Evolutionary conservation across 1,140 invertebrate genomes (phyloP), one percentile per base, ranked within the genome.

Genomic region (Drosophila kohkoa): DNA sequence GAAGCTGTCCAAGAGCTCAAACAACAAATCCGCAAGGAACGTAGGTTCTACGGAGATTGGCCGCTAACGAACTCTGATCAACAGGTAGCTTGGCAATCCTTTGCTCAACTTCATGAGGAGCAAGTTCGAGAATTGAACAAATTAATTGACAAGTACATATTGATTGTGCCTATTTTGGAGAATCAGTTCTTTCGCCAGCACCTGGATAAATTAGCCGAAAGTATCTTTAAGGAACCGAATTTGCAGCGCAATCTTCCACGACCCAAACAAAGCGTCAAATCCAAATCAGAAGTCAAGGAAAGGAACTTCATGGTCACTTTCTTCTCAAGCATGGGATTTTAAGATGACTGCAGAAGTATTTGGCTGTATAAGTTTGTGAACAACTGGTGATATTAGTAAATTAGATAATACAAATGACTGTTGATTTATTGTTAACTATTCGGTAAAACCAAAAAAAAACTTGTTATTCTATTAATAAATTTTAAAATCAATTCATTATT

Each of bases 101-200:
- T 94, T 68, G 78, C 95, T 11, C 45, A 60, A 7, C 92, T 93
- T 49, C 94, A 95, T 68, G 81, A 92, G 73, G 82, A 93, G 11
- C 80, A 93, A 35, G 93, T 95, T 0, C 91, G 94, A 49, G 92
- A 94, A 20, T 94, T 96, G 4, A 97, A 97, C 92, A 94, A 93
- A 51, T 96, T 96, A 91, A 96, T 98, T 52, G 95, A 96, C 81
- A 96, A 96, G 75, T 98, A 95, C 79, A 98, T 98, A 93, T 92
- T 98, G 35, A 94, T 97, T 49, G 97, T 97, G 13, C 97, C 97
- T 11, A 94, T 97, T 69, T 90, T 98, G 8, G 94, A 95, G 68
- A 97, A 97, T 91, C 97, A 98, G 93, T 96, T 96, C 93, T 93
- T 97, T 70, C 95, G 95, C 66, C 93, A 96, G 49, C 93, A 94